These are phyloP conservation scores for Amblyraja radiata DNA, from an alignment of 2,797 vertebrate species.

Conservation along the genomic window DNA sequence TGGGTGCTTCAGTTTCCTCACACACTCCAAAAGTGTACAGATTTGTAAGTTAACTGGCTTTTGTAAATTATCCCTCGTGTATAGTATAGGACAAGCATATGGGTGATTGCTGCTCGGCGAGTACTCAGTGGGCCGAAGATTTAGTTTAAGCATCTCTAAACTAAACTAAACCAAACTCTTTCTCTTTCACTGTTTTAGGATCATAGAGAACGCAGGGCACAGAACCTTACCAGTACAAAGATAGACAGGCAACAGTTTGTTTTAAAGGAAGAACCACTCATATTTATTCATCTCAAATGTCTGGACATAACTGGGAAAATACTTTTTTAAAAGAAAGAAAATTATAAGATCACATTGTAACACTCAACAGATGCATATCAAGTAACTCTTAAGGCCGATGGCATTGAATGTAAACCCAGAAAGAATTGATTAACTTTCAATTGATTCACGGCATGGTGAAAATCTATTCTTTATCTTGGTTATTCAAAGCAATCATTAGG, in stretches of 20 bases:
- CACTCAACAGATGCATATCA: not conserved
- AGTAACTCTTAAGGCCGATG: not conserved
- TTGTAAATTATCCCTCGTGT: too few relatives aligned
- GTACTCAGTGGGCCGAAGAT: too few relatives aligned
- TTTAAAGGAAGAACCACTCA: not conserved
- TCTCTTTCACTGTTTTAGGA: not conserved
- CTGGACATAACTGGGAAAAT: not conserved
- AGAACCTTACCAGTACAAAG: not conserved
- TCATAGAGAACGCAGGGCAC: not conserved
- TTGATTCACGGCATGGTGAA: constrained; percentile 16
- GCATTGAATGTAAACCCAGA: not conserved
- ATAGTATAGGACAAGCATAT: too few relatives aligned
- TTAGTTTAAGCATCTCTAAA: too few relatives aligned
- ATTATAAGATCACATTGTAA: not conserved
- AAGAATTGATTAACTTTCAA: constrained; percentile 30
- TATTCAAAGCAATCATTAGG: constrained; percentile 26
- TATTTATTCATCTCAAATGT: not conserved
- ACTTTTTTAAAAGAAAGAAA: not conserved
- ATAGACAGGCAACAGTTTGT: too few relatives aligned
- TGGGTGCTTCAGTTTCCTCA: too few relatives aligned
- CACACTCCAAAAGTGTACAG: too few relatives aligned
- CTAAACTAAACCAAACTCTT: not conserved
- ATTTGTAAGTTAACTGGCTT: too few relatives aligned
- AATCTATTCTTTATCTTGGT: constrained; percentile 22
- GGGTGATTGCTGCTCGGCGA: too few relatives aligned